These are phyloP conservation scores for Cheilosia impressa DNA, from an alignment of 2,888 invertebrate species.

Conservation along the genomic window DNA sequence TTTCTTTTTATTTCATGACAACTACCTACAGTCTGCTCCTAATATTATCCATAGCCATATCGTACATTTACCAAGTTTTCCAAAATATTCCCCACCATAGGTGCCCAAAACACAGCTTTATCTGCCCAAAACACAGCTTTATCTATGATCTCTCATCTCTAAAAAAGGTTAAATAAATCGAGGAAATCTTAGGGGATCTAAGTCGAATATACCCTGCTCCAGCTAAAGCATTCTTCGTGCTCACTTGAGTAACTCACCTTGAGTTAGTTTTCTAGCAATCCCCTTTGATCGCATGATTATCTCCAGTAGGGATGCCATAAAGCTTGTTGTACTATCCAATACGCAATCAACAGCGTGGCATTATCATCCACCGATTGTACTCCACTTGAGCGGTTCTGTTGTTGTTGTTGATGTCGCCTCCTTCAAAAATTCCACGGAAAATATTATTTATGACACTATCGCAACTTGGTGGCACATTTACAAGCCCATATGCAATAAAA, in stretches of 20 bases:
- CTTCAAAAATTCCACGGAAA: constrained; percentile 23
- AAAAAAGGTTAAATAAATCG: too few species aligned
- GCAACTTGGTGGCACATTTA: constrained; percentile 56
- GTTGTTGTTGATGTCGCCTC: neutral
- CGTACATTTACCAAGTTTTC: too few species aligned
- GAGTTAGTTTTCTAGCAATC: constrained; percentile 82
- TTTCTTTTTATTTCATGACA: too few species aligned
- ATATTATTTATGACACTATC: constrained; percentile 53
- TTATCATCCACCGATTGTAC: constrained; percentile 41
- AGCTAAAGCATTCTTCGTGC: neutral
- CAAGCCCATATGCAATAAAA: constrained; percentile 42
- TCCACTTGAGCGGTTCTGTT: constrained; percentile 28
- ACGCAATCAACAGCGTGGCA: constrained; percentile 37
- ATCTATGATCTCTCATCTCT: too few species aligned
- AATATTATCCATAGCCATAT: too few species aligned
- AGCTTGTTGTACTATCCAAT: constrained; percentile 57
- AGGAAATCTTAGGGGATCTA: too few species aligned
- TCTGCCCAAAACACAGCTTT: too few species aligned
- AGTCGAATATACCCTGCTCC: too few species aligned
- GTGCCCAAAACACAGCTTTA: too few species aligned
- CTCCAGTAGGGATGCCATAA: constrained; percentile 81
- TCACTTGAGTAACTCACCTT: constrained; percentile 79
- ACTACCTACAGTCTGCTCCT: too few species aligned
- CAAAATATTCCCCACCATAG: too few species aligned
- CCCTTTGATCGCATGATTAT: constrained; percentile 83